phyloP scores from a whole-genome alignment of 2,797 vertebrate species.

The Pelochelys cantorii region DNA sequence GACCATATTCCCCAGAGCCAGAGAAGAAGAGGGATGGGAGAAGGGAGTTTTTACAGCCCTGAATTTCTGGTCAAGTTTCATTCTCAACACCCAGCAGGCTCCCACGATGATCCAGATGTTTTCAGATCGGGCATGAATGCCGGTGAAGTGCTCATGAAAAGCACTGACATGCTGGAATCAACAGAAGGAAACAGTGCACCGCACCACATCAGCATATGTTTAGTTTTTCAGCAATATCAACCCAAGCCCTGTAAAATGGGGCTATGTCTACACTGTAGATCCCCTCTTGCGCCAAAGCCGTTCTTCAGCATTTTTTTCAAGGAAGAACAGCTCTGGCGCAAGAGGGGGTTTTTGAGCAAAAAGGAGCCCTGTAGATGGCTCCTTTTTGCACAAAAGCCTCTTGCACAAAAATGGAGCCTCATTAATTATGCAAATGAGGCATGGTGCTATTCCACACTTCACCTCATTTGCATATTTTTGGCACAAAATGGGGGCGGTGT shows the following conservation, averaged over 20 bases:
- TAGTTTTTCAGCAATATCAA: conserved; percentile 44
- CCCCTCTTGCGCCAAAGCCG: too few relatives aligned
- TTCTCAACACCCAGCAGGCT: not conserved
- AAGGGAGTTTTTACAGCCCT: not conserved
- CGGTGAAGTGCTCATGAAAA: conserved; percentile 35
- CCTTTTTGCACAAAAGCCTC: too few relatives aligned
- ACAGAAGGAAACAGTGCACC: conserved; percentile 44
- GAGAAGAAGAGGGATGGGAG: not conserved
- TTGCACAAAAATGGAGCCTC: too few relatives aligned
- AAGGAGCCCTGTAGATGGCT: too few relatives aligned
- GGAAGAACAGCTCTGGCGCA: too few relatives aligned
- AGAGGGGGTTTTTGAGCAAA: too few relatives aligned
- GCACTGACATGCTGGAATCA: conserved; percentile 24
- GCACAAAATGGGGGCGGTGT: too few relatives aligned
- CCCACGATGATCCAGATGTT: not conserved
- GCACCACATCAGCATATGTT: conserved; percentile 47
- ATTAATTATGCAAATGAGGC: too few relatives aligned
- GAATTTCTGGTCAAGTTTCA: conserved; percentile 20
- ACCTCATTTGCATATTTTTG: too few relatives aligned
- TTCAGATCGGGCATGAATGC: conserved; percentile 41
- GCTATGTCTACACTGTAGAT: too few relatives aligned
- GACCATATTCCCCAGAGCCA: accelerated
- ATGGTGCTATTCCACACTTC: too few relatives aligned
- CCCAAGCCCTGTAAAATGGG: not conserved
- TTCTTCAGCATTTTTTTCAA: too few relatives aligned